Evolutionary conservation across 2,113 vertebrate species (phyloP).

Genomic region (Platycercus adscitus): DNA sequence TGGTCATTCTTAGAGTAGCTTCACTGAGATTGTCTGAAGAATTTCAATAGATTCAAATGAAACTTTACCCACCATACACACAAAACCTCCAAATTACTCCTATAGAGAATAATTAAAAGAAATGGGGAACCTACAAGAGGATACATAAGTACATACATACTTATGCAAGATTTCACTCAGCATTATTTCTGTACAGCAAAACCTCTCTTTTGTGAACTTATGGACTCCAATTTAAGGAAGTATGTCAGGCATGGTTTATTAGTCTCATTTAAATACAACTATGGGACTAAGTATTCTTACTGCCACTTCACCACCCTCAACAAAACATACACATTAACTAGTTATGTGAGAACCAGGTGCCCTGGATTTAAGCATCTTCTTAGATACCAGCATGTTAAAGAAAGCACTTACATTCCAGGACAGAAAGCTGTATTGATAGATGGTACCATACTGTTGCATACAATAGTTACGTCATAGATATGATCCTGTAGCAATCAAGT

Average conservation of each 20-base stretch:
- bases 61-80: background rate
- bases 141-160: background rate
- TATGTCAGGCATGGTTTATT: background rate
- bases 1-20: background rate
- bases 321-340: background rate
- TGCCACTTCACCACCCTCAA: background rate
- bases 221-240: background rate
- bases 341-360: background rate
- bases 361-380: background rate
- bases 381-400: background rate
- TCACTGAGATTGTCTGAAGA: background rate
- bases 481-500: background rate
- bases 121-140: background rate
- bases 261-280: background rate
- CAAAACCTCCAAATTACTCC: background rate
- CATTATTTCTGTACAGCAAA: background rate
- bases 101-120: background rate
- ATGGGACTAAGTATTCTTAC: background rate
- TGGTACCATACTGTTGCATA: rapidly evolving
- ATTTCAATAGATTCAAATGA: background rate
- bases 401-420: background rate
- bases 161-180: background rate
- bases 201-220: background rate
- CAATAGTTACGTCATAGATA: background rate
- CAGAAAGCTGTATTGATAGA: background rate